phyloP scores from a whole-genome alignment of 1,140 invertebrate species.

The Proctacanthus coquilletti region DNA sequence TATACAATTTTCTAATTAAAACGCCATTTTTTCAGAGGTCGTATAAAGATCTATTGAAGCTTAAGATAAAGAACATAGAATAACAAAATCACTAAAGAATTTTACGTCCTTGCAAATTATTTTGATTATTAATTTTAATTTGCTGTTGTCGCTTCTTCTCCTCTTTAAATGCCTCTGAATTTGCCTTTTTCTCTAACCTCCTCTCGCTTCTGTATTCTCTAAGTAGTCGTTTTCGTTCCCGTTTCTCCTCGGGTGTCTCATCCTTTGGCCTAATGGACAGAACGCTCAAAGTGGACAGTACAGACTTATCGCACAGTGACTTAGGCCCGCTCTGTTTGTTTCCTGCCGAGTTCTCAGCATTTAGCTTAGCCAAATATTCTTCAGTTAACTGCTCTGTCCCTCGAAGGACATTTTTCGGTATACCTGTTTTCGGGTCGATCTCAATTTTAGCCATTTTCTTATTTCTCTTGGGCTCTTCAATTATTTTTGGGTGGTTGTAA shows the following conservation, averaged over 20 bases:
- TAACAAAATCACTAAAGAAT: too few species aligned
- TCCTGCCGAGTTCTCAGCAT: constrained; percentile 32
- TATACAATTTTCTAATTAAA: too few species aligned
- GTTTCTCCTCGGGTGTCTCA: constrained; percentile 70
- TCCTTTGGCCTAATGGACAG: constrained; percentile 61
- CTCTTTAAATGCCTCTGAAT: constrained; percentile 71
- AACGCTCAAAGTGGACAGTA: constrained; percentile 49
- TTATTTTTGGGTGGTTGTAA: constrained; percentile 82
- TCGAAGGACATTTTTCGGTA: constrained; percentile 49
- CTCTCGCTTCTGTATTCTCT: constrained; percentile 73
- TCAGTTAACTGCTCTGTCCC: constrained; percentile 46
- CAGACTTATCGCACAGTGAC: constrained; percentile 43
- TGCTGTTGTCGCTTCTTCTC: constrained; percentile 72
- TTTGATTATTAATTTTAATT: constrained; percentile 54
- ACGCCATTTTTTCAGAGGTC: too few species aligned
- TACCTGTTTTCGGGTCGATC: constrained; percentile 53
- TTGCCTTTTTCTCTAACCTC: constrained; percentile 73
- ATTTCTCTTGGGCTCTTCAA: constrained; percentile 54
- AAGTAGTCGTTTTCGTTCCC: constrained; percentile 60
- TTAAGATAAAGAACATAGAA: too few species aligned
- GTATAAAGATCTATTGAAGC: too few species aligned
- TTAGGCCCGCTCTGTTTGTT: constrained; percentile 26
- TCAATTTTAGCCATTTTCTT: constrained; percentile 42
- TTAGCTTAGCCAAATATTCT: constrained; percentile 48
- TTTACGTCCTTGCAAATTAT: constrained; percentile 53